Base-by-base conservation (phyloP, 1,140 invertebrate genomes). In the Drosophila repleta region DNA sequence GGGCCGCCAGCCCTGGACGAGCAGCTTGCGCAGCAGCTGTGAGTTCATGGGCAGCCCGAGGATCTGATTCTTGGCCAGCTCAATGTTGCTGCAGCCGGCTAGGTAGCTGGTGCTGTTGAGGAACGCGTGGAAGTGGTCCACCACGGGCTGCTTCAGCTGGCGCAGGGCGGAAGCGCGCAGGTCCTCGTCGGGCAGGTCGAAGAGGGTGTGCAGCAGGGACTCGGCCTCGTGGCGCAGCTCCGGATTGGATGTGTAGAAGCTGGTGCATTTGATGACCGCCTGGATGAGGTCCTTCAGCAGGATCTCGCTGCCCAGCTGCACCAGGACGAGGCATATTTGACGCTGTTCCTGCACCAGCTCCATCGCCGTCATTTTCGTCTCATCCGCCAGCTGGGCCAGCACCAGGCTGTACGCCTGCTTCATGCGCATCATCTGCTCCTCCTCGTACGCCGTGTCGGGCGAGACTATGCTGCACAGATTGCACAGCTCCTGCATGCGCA, bases 1-100 rank as follows among this genome's bases (percentile, higher is more conserved):
- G 0, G 8, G 24, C 0, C 18, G 24, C 70, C 66, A 76, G 15
- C 67, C 76, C 6, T 57, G 48, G 1, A 55, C n/a, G 5, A 87
- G 21, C 5, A 91, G 11, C 26, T 76, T 67, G 2, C 73, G 69
- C 13, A 91, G n/a, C n/a, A 91, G 6, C 11, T 68, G 10, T 0
- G 35, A 24, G 39, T 26, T 82, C 8, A 91, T 11, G 0, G 90
- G 90, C 32, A 91, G 1, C 0, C 90, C 90, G 1, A 91, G 35
- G 1, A 90, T 82, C 10, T 80, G 72, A 11, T 67, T 41, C 0
- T 41, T 49, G 0, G 65, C 41, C 13, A 91, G 29, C 11, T 76
- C 55, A 13, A 49, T 11, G 15, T 89, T 89, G 11, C 4, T 68
- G 52, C 70, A 78, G 10, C 79, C 83, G 4, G 57, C 13, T n/a